Evolutionary conservation across 2,797 vertebrate genomes (phyloP), one percentile per base, ranked within the genome.

Genomic region (Coregonus suidteri): DNA sequence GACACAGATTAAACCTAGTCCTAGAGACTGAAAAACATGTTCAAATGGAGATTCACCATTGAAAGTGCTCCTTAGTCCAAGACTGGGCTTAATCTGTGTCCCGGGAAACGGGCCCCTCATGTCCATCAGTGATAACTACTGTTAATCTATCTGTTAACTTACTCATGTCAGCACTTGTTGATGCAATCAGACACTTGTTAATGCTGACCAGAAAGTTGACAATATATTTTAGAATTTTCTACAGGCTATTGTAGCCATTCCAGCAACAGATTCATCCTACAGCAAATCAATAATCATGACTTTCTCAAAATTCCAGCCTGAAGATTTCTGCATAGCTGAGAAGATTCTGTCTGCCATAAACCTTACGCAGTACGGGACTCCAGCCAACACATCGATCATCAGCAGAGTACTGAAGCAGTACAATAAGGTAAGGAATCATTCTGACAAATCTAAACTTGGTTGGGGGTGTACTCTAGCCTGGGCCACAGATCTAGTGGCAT

Each of bases 271-370:
- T 59, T 59, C 18, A 20, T 6, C 56, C 20, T 59, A n/a, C 6
- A 59, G 6, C 6, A 64, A 64, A 25, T 25, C 20, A 25, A 18
- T 64, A 64, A 64, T 13, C 2, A 62, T 62, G 1, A 64, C 3
- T 1, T 9, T 64, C 59, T 64, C 9, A 64, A 64, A 64, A 25
- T 64, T 64, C 7, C 20, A 64, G 59, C 2, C n/a, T 9, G 3
- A 64, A 64, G 59, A 64, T 64, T 64, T 64, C 59, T 64, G 59
- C 59, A 11, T 64, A 64, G 59, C 59, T 11, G 20, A 64, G 20
- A 64, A 1, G 59, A 64, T 64, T 25, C 20, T 64, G 59, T 25
- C 20, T 64, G 1, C 0, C 7, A 13, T 30, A 64, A 64, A 64
- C 3, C 1, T 9, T 11, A 25, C 1, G 25, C 1, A 20, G 18